Percentiles rank a stretch among this genome's conserved stretches.
These are phyloP conservation scores for Acanthis flammea DNA, from an alignment of 2,797 vertebrate species.

Conservation along the genomic window DNA sequence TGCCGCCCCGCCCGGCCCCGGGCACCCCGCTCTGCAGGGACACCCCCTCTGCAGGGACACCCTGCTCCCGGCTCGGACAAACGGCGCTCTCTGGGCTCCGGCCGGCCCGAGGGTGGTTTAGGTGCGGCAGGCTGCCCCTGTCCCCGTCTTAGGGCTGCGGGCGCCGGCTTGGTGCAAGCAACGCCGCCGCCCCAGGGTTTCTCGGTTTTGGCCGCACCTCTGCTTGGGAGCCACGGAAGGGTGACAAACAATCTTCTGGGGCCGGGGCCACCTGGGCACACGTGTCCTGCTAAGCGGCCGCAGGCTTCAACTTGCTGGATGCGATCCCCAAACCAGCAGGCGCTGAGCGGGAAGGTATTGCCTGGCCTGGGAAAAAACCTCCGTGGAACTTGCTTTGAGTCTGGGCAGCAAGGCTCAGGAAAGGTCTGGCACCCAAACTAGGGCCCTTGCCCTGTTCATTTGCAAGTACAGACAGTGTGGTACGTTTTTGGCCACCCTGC, in stretches of 20 bases:
- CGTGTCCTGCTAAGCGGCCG: accelerated
- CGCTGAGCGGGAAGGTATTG: accelerated
- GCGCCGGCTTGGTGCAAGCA: neutral
- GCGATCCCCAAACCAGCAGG: too few relatives aligned
- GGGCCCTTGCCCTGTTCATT: neutral
- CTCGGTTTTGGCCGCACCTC: neutral
- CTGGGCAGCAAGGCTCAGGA: neutral
- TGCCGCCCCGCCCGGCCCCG: neutral
- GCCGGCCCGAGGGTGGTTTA: neutral
- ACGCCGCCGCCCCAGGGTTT: accelerated
- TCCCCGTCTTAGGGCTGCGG: neutral
- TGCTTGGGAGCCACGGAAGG: too few relatives aligned
- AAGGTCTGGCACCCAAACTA: accelerated
- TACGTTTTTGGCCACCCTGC: accelerated
- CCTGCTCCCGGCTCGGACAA: neutral
- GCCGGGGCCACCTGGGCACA: neutral
- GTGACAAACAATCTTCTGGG: neutral
- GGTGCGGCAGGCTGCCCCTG: accelerated
- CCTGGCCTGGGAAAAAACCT: too few relatives aligned
- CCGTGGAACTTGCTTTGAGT: accelerated
- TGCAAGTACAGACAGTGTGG: too few relatives aligned
- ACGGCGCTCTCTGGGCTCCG: accelerated
- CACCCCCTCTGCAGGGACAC: accelerated
- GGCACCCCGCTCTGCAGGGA: neutral
- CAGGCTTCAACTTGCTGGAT: accelerated